Evolutionary conservation across 2,888 invertebrate genomes (phyloP).

Genomic region (Dicyrtomina minuta): DNA sequence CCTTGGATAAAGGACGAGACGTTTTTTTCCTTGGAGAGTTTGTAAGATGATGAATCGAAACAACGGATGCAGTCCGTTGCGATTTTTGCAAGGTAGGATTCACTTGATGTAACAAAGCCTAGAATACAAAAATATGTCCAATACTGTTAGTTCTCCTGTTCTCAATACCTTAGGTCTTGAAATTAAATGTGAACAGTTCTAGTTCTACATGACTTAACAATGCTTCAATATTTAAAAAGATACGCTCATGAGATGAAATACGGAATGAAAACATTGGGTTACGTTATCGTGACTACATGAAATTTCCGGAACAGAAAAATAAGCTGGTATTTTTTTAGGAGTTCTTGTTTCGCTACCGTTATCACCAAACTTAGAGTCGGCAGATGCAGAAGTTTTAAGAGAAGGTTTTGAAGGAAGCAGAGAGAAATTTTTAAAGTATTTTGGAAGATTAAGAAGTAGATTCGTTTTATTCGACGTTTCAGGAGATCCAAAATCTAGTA

Average conservation of each 20-base stretch:
- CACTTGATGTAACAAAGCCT: constrained; percentile 29
- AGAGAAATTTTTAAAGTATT: constrained; percentile 28
- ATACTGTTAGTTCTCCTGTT: no score
- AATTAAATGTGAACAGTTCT: no score
- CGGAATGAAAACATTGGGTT: not conserved
- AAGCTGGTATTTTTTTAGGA: not conserved
- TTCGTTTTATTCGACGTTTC: constrained; percentile 2
- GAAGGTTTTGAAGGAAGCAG: constrained; percentile 13
- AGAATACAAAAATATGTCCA: not conserved
- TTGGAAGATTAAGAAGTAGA: constrained; percentile 23
- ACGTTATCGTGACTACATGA: no score
- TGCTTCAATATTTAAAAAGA: no score
- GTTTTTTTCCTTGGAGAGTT: constrained; percentile 36
- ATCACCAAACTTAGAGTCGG: no score
- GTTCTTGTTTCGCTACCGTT: no score
- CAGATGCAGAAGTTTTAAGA: no score
- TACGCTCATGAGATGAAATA: no score
- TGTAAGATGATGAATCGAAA: constrained; percentile 44
- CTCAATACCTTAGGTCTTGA: no score
- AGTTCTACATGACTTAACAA: no score
- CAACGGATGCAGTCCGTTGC: constrained; percentile 20
- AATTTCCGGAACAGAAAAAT: not conserved
- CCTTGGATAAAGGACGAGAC: not conserved
- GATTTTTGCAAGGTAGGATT: constrained; percentile 13
- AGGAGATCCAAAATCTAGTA: not conserved